These are phyloP conservation scores for Lasioglossum baleicum DNA, from an alignment of 1,140 invertebrate species.

Conservation along the genomic window DNA sequence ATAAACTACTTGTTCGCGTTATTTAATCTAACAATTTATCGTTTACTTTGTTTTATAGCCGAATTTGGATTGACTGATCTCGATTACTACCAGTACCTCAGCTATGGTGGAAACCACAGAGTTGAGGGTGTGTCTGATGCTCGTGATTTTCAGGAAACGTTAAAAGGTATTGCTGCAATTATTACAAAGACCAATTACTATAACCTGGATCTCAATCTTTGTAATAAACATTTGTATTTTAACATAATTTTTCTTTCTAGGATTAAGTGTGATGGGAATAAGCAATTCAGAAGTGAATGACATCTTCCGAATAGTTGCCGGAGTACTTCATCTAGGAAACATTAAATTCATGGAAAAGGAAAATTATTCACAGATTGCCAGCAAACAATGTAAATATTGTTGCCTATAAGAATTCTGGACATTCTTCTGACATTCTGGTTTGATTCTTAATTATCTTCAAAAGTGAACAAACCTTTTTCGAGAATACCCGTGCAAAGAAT, in stretches of 20 bases:
- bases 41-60: constrained; percentile 69
- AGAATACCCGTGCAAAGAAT: no score
- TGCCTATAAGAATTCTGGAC: no score
- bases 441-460: no score
- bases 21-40: neutral
- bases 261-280: constrained; percentile 86
- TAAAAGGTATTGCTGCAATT: constrained; percentile 77
- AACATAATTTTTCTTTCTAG: constrained; percentile 75
- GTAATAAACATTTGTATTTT: neutral
- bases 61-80: constrained; percentile 83
- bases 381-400: constrained; percentile 82
- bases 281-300: constrained; percentile 81
- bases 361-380: constrained; percentile 84
- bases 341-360: constrained; percentile 83
- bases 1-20: neutral
- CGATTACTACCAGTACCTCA: constrained; percentile 85
- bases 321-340: constrained; percentile 87
- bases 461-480: no score
- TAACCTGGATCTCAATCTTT: neutral
- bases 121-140: constrained; percentile 87
- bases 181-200: no score
- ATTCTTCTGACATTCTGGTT: no score
- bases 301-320: constrained; percentile 84
- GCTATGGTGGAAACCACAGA: constrained; percentile 83
- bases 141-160: constrained; percentile 86